Percentiles rank a stretch among this genome's conserved stretches.
phyloP scores from a whole-genome alignment of 2,888 invertebrate species.

The Sturmia bella region DNA sequence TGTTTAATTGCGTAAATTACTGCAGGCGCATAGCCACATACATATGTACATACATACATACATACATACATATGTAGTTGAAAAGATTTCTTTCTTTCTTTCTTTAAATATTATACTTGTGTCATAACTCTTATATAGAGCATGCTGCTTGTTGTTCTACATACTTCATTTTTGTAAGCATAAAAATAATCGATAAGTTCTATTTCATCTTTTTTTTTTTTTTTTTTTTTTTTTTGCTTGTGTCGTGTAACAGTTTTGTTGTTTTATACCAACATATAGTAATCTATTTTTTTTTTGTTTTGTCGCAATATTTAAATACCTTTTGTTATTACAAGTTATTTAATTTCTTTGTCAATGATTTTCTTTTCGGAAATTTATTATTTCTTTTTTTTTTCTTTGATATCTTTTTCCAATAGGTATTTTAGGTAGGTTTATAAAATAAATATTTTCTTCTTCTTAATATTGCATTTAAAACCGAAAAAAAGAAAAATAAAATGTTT shows the following conservation, averaged over 20 bases:
- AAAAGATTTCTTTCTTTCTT: too few species aligned
- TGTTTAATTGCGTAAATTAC: too few species aligned
- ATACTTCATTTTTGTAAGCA: conserved; percentile 27
- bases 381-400: conserved; percentile 8
- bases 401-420: conserved; percentile 26
- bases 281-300: conserved; percentile 6
- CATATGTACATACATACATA: not conserved
- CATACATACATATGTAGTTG: not conserved
- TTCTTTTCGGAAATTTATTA: conserved; percentile 6
- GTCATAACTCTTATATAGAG: conserved; percentile 16
- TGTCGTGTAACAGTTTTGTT: conserved; percentile 38
- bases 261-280: conserved; percentile 22
- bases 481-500: conserved; percentile 38
- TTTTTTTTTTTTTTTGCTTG: conserved; percentile 25
- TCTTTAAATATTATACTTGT: not conserved
- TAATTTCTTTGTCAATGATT: conserved; percentile 36
- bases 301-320: conserved; percentile 29
- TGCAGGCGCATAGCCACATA: too few species aligned
- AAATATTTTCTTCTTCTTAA: not conserved
- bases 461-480: conserved; percentile 27
- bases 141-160: conserved; percentile 11
- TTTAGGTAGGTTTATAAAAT: not conserved
- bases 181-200: conserved; percentile 53
- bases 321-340: conserved; percentile 34
- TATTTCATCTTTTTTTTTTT: too few species aligned